Base-by-base conservation (phyloP, 2,113 vertebrate genomes). In the Salvelinus fontinalis region DNA sequence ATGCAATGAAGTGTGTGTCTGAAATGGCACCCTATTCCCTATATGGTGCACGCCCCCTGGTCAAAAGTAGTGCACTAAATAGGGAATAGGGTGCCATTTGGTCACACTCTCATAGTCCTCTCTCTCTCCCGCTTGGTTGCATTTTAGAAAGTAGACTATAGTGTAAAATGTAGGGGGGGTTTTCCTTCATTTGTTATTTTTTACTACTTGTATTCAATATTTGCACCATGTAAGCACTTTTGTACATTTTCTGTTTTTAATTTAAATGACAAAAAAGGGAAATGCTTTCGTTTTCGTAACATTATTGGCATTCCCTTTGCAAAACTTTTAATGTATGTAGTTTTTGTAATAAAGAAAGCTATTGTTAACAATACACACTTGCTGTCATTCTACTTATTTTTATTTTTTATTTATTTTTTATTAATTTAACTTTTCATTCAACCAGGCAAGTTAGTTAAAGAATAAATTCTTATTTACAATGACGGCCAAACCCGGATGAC, bases 221-320 rank as follows among this genome's bases (percentile, higher is more conserved):
- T 94, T 89, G 93, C 93, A 87, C 93, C 92, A 89, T 94, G 89
- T 94, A 93, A 94, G 93, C 94, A 95, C 88, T 96, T 97, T 97
- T 96, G 93, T 96, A 96, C 93, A 95, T 96, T 92, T 86, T 75
- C 72, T 85, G 16, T 54, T 54, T 54, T 54, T 89, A 86, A 92
- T 44, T 44, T 44, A 93, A 95, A 92, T 86, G 88, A 93, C 91
- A 93, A 90, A 91, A 93, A 92, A 91, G 91, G 90, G 91, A 73
- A 48, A 16, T 76, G 90, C 90, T 85, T 90, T 82, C 88, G 88
- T 91, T 90, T 86, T 87, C 74, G 86, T 91, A 89, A 93, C 90
- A 92, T 92, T 86, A 75, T 84, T 84, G 86, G 88, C 89, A 88
- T 91, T 92, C 91, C 90, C 91, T 90, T 92, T 12, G 39, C 39